Percentiles rank a stretch among this genome's conserved stretches.
Evolutionary conservation across 2,797 vertebrate genomes (phyloP).

Genomic region (Xiphorhynchus erythropygius): DNA sequence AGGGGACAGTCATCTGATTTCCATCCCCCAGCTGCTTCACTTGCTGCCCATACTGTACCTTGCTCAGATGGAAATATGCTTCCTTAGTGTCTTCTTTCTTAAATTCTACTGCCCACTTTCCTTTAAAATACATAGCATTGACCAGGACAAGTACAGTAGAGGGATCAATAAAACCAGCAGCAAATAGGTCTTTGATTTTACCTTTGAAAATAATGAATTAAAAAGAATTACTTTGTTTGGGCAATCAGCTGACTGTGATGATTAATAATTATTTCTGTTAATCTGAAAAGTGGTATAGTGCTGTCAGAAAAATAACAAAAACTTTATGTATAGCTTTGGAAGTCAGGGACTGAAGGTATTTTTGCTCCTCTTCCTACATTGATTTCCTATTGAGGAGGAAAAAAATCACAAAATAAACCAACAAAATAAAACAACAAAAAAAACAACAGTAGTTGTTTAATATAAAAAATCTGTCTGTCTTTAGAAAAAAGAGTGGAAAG

Average conservation of each 20-base stretch:
- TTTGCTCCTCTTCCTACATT: not conserved
- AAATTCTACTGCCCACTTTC: conserved; percentile 83
- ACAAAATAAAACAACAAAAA: no score
- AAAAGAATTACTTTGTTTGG: not conserved
- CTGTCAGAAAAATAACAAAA: not conserved
- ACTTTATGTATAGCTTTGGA: not conserved
- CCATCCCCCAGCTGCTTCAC: not conserved
- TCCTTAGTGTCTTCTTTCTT: conserved; percentile 78
- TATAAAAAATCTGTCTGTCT: not conserved
- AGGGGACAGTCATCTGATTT: not conserved
- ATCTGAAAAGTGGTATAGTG: not conserved
- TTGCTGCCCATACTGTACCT: conserved; percentile 65
- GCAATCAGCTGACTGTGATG: not conserved
- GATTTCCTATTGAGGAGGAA: not conserved
- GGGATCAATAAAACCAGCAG: conserved; percentile 70
- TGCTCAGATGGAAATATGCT: conserved; percentile 81
- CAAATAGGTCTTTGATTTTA: conserved; percentile 87
- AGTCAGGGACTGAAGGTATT: not conserved
- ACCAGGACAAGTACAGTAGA: conserved; percentile 85
- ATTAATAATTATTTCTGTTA: not conserved
- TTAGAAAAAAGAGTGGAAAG: not conserved
- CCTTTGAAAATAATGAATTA: conserved; percentile 71
- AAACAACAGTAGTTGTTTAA: not conserved
- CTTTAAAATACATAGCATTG: conserved; percentile 92
- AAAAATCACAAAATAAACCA: not conserved